These are phyloP conservation scores for Nycticorax nycticorax DNA, from an alignment of 2,113 vertebrate species.

Conservation along the genomic window DNA sequence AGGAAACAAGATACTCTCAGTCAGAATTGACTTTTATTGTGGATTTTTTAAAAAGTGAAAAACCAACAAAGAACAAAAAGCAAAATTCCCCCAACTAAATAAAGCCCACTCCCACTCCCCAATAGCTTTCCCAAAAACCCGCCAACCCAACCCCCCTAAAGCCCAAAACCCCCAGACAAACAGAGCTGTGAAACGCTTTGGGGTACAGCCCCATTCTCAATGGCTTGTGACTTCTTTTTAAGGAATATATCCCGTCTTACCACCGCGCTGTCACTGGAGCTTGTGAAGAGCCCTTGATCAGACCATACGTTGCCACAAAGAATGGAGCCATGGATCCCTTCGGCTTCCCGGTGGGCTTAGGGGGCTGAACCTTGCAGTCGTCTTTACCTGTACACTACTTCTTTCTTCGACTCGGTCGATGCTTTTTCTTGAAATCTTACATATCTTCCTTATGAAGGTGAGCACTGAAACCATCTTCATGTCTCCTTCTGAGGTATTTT, in stretches of 20 bases:
- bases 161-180: neutral
- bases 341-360: neutral
- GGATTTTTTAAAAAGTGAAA: neutral
- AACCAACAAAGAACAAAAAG: neutral
- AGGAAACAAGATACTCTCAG: constrained; percentile 60
- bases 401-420: neutral
- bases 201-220: constrained; percentile 47
- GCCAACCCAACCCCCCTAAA: neutral
- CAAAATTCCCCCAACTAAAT: neutral
- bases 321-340: constrained; percentile 21
- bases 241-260: constrained; percentile 70
- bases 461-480: constrained; percentile 27
- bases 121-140: neutral
- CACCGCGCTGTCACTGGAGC: constrained; percentile 57
- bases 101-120: neutral
- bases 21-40: constrained; percentile 63
- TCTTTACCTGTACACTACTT: constrained; percentile 29
- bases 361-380: constrained; percentile 3
- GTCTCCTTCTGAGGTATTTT: neutral
- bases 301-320: constrained; percentile 22
- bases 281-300: constrained; percentile 54
- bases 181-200: neutral
- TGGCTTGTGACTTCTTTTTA: constrained; percentile 60
- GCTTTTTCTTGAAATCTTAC: constrained; percentile 39
- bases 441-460: neutral